These are phyloP conservation scores for Nothobranchius furzeri DNA, from an alignment of 2,113 vertebrate genomes.

Conservation along the genomic window DNA sequence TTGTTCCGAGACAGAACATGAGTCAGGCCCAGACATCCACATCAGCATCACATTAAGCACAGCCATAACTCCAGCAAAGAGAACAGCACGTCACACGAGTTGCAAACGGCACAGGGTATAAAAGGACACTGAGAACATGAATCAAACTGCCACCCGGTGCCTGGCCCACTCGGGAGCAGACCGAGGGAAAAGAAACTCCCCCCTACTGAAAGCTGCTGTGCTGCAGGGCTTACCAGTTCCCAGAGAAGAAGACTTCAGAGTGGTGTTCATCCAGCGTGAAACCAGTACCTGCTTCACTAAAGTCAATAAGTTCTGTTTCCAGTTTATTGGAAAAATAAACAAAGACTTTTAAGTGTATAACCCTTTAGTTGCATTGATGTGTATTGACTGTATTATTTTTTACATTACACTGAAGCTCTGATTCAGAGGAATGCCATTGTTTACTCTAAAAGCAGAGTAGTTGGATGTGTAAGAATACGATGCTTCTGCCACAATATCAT, in stretches of 20 bases:
- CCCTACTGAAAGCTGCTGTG: not conserved
- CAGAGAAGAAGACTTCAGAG: not conserved
- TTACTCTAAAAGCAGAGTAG: not conserved
- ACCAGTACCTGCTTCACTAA: not conserved
- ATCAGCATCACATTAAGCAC: not conserved
- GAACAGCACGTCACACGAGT: not conserved
- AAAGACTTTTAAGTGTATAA: not conserved
- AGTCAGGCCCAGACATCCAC: not conserved
- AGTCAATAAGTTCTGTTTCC: not conserved
- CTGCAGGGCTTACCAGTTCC: not conserved
- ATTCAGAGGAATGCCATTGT: not conserved
- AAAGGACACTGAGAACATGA: not conserved
- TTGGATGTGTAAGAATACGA: not conserved
- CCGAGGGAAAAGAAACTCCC: not conserved
- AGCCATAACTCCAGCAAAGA: not conserved
- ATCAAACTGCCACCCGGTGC: not conserved
- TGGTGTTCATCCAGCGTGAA: not conserved
- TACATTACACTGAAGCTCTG: too few relatives aligned
- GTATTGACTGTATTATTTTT: not conserved
- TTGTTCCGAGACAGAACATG: not conserved
- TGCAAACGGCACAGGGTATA: not conserved
- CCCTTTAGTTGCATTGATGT: not conserved
- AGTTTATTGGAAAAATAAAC: conserved; percentile 1
- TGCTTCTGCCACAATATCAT: too few relatives aligned
- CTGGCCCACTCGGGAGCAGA: not conserved